Evolutionary conservation across 2,888 invertebrate species (phyloP), one percentile per base, ranked within the genome.

Genomic region (Lepas anatifera): DNA sequence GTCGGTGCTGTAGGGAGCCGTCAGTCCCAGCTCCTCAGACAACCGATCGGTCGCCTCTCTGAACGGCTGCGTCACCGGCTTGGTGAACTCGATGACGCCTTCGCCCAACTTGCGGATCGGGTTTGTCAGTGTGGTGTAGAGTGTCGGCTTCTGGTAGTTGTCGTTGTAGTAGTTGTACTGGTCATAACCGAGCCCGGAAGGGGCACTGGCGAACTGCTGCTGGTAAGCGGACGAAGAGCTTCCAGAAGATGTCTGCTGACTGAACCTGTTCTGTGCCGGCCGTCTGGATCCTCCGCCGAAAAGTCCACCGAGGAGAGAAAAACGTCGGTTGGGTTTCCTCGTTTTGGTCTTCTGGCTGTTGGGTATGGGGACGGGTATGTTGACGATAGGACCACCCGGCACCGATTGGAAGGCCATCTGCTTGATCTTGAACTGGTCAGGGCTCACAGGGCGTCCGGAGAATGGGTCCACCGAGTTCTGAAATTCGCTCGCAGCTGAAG

Each of bases 341-440:
- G 27, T 13, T 39, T 66, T 66, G 11, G 39, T 39, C 39, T 25
- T 8, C 39, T 66, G 64, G 64, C 41, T 68, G 64, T 70, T 70
- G n/a, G 71, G 71, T 22, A 71, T 63, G 25, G 71, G 71, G n/a
- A 71, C 68, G n/a, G 71, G 71, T 18, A 71, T 71, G 37, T 50
- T 68, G 46, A 71, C 70, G 22, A 70, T 71, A 43, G 71, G 71
- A 37, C 71, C 70, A 10, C 71, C 71, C 11, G 71, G 71, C 25
- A 66, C 25, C 25, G 64, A 66, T 27, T 66, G 64, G 39, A 66
- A 66, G 25, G 64, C 10, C 64, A 66, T 66, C 39, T 39, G 64
- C 27, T 66, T 66, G 39, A 66, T 66, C 64, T 66, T 66, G 39
- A 66, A 66, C 39, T 66, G 64, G 27, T 66, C 39, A 1, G 64